Evolutionary conservation across 2,797 vertebrate genomes (phyloP).

Genomic region (Acanthornis magna): DNA sequence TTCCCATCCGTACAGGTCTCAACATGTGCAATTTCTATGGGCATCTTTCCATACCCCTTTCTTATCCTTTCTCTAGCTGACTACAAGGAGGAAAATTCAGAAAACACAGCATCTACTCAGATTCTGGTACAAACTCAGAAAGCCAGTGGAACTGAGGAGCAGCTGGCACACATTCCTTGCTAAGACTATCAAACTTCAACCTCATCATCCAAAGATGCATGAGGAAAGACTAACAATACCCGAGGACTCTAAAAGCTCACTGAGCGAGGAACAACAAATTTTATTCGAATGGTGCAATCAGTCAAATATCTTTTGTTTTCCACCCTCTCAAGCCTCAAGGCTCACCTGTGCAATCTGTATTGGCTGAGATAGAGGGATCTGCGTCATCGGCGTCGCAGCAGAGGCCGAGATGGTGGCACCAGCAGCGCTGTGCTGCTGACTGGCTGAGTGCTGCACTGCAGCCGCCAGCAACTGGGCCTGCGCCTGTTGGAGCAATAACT

Average conservation of each 20-base stretch:
- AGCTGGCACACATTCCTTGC: not conserved
- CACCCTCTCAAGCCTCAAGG: slow-evolving; percentile 55
- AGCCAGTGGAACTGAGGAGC: not conserved
- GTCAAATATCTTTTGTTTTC: slow-evolving; percentile 21
- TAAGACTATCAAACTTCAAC: not conserved
- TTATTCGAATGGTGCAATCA: not conserved
- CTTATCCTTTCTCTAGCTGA: not conserved
- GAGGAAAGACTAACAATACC: not conserved
- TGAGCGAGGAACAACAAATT: not conserved
- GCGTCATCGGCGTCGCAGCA: slow-evolving; percentile 95
- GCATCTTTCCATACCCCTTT: not conserved
- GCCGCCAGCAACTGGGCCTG: slow-evolving; percentile 96
- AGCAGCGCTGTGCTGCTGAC: slow-evolving; percentile 93
- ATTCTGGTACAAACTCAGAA: not conserved
- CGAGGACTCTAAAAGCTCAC: not conserved
- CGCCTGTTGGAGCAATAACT: slow-evolving; percentile 95
- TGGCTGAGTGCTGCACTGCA: slow-evolving; percentile 95
- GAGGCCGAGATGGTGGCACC: slow-evolving; percentile 97
- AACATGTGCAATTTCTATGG: not conserved
- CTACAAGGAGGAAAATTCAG: not conserved
- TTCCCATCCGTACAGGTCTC: not conserved
- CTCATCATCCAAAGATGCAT: not conserved
- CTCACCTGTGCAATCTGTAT: slow-evolving; percentile 94
- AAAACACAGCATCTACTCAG: not conserved
- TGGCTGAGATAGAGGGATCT: slow-evolving; percentile 96